phyloP scores from a whole-genome alignment of 92 coral and sea anemone species.

The Zoanthus gigantus region DNA sequence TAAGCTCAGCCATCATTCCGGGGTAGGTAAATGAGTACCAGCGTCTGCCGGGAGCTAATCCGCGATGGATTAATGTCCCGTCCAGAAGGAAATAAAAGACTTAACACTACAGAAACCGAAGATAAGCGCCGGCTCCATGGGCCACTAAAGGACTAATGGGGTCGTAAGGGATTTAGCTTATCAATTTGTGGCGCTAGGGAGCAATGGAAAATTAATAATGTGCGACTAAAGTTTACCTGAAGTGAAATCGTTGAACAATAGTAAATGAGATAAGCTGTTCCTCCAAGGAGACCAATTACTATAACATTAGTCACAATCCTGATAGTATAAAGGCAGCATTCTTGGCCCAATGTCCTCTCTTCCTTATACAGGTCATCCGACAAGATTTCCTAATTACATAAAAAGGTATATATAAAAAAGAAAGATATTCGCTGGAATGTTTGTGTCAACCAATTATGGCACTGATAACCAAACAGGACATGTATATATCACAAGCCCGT shows the following conservation, averaged over 20 bases:
- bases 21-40: no score
- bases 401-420: neutral
- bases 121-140: no score
- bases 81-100: no score
- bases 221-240: constrained; percentile 41
- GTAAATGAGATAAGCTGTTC: constrained; percentile 78
- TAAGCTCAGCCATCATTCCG: no score
- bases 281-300: constrained; percentile 71
- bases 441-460: no score
- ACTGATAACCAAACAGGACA: no score
- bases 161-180: neutral
- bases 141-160: no score
- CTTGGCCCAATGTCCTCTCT: constrained; percentile 50
- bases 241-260: constrained; percentile 70
- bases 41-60: no score
- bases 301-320: constrained; percentile 75
- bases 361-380: constrained; percentile 68
- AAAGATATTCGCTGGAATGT: no score
- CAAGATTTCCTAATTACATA: constrained; percentile 65
- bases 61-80: no score
- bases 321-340: constrained; percentile 60
- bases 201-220: neutral
- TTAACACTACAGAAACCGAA: no score
- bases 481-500: no score
- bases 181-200: constrained; percentile 11